Base-by-base conservation (phyloP, 2,113 vertebrate genomes). In the Poeciliopsis retropinna region DNA sequence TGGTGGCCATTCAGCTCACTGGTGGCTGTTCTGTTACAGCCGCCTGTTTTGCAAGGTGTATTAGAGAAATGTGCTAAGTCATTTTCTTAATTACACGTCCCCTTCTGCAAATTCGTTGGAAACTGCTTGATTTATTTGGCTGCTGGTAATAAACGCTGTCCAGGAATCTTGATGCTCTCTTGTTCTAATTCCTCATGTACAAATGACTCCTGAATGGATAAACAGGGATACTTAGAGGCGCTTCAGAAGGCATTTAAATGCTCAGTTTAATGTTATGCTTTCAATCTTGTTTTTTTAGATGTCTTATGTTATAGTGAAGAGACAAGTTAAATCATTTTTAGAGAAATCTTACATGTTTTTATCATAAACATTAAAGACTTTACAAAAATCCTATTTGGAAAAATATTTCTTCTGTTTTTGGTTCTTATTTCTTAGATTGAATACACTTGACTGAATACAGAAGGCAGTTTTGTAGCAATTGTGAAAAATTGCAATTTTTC, bases 181-280 rank as follows among this genome's bases (percentile, higher is more conserved):
- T 1, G 4, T 83, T 63, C 71, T 75, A 64, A 70, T 63, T 79
- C 19, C 69, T 61, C 60, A 64, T 51, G 72, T 72, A 72, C 62
- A 73, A 61, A 69, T 83, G 87, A 85, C 85, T 79, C 67, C 28
- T 30, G 66, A 83, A 88, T 92, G 91, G 93, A 92, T 89, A 88
- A 88, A 84, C 78, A 87, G 72, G 72, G 74, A 89, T 82, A 74
- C 80, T 74, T 30, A 9, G 76, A 80, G 83, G 86, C 82, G 81
- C 81, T 77, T 72, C 86, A 90, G 89, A 88, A 92, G 91, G 92
- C 85, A 71, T 81, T 84, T 86, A 74, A 78, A 88, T 86, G 88
- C 78, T 87, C 51, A 79, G 73, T 80, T 57, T 82, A 72, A 86
- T 81, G 47, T 47, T 70, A 41, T 76, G 84, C 86, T 90, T 85